A percentile compares a stretch with the other conserved stretches of the same genome.
These are phyloP conservation scores for Pachypeltis micranthus DNA, from an alignment of 1,140 invertebrate species.

Conservation along the genomic window DNA sequence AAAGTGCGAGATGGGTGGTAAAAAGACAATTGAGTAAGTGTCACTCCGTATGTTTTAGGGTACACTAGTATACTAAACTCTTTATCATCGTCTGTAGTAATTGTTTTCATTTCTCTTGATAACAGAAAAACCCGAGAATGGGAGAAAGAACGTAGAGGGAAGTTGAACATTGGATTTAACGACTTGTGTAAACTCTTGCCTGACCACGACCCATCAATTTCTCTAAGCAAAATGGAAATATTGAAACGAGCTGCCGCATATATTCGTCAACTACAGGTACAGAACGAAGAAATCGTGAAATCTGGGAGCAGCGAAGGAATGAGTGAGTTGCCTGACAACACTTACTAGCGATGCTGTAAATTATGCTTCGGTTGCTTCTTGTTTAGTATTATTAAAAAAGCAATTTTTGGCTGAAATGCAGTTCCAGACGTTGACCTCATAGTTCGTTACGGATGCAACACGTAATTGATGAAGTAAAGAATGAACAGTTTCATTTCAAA, in stretches of 20 bases:
- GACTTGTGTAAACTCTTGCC: slow-evolving; percentile 38
- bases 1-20: slow-evolving; percentile 6
- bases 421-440: no score
- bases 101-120: not conserved
- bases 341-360: not conserved
- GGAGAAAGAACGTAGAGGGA: slow-evolving; percentile 39
- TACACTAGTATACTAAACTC: not conserved
- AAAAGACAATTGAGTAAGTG: slow-evolving; percentile 16
- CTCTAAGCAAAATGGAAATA: slow-evolving; percentile 38
- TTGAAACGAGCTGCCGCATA: slow-evolving; percentile 35
- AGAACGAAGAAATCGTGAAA: slow-evolving; percentile 32
- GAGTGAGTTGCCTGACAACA: slow-evolving; percentile 6
- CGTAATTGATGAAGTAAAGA: no score
- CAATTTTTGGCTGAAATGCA: not conserved
- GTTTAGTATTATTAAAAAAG: not conserved
- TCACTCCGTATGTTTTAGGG: not conserved
- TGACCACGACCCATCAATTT: slow-evolving; percentile 36
- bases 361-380: not conserved
- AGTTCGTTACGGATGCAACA: no score
- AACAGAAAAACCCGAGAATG: slow-evolving; percentile 36
- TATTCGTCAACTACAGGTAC: slow-evolving; percentile 37
- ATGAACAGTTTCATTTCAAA: no score
- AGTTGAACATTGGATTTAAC: slow-evolving; percentile 38
- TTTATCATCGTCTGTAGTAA: not conserved
- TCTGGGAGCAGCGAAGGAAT: slow-evolving; percentile 10